Conservation (phyloP, 2,888 invertebrate species). For the Portevinia maculata region DNA sequence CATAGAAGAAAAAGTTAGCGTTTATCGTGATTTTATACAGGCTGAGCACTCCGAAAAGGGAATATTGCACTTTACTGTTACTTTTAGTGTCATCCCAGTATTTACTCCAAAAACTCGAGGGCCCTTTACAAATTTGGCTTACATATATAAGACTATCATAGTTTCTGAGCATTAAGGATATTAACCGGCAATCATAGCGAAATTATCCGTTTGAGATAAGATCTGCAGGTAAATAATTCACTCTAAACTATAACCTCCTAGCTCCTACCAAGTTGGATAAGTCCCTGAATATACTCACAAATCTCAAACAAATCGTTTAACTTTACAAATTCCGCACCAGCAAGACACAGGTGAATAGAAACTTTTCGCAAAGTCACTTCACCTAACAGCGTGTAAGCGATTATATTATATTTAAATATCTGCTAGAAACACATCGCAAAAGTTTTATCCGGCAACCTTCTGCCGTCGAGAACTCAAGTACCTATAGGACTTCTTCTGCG, state of each 20-base stretch:
- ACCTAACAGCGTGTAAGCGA: constrained; percentile 42
- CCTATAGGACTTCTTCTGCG: background rate
- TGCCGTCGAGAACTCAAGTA: background rate
- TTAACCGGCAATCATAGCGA: constrained; percentile 21
- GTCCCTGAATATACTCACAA: constrained; percentile 1
- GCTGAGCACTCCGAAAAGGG: no score
- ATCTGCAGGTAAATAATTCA: background rate
- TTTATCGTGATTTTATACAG: no score
- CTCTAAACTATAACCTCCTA: constrained; percentile 1
- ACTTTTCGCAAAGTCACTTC: constrained; percentile 36
- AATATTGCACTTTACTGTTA: no score
- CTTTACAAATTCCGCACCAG: constrained; percentile 2
- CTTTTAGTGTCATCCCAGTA: no score
- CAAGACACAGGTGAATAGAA: constrained; percentile 32
- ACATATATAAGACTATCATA: background rate
- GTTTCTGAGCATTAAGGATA: constrained; percentile 20
- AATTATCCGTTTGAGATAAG: constrained; percentile 20
- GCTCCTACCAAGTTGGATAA: constrained; percentile 1
- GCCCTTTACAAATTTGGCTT: no score
- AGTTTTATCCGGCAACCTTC: background rate
- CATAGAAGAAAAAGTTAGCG: no score
- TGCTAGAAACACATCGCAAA: constrained; percentile 36
- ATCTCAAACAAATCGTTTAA: constrained; percentile 28
- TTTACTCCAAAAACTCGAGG: no score
- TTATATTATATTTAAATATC: constrained; percentile 64